Conservation (phyloP, 2,113 vertebrate genomes). For the Solea senegalensis region DNA sequence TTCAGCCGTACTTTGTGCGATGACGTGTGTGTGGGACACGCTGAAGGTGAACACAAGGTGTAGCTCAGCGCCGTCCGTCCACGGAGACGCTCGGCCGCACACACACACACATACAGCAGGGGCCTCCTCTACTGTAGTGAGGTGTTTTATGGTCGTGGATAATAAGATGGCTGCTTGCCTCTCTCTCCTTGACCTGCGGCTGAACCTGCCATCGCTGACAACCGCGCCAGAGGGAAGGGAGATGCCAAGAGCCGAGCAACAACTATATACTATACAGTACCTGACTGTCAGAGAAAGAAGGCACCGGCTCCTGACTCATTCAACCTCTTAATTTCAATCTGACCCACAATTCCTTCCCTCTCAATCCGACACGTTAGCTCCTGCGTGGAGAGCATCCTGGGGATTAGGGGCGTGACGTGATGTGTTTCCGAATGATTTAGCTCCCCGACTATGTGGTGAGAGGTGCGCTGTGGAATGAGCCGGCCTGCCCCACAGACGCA, state of each 20-base stretch:
- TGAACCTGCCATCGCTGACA: constrained; percentile 65
- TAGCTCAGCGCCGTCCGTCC: constrained; percentile 31
- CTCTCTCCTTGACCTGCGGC: constrained; percentile 65
- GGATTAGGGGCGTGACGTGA: constrained; percentile 58
- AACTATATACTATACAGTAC: constrained; percentile 11
- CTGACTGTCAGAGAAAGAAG: constrained; percentile 54
- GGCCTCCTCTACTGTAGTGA: constrained; percentile 24
- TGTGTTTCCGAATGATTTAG: constrained; percentile 70
- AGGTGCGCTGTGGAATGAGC: constrained; percentile 69
- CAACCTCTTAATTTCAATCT: constrained; percentile 60
- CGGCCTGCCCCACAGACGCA: constrained; percentile 60
- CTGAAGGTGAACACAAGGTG: constrained; percentile 25
- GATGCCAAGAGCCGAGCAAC: constrained; percentile 38
- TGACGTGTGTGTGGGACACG: not conserved
- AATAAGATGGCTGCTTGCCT: constrained; percentile 66
- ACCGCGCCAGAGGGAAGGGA: constrained; percentile 42
- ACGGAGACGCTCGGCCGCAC: constrained; percentile 45
- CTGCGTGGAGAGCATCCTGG: constrained; percentile 46
- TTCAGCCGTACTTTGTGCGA: not conserved
- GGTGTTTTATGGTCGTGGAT: constrained; percentile 60
- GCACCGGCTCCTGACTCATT: constrained; percentile 28
- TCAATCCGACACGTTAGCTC: constrained; percentile 45
- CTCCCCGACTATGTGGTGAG: constrained; percentile 60
- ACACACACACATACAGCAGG: constrained; percentile 40
- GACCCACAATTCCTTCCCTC: constrained; percentile 45